Evolutionary conservation across 2,113 vertebrate genomes (phyloP).

Genomic region (Nannobrachium achirus): DNA sequence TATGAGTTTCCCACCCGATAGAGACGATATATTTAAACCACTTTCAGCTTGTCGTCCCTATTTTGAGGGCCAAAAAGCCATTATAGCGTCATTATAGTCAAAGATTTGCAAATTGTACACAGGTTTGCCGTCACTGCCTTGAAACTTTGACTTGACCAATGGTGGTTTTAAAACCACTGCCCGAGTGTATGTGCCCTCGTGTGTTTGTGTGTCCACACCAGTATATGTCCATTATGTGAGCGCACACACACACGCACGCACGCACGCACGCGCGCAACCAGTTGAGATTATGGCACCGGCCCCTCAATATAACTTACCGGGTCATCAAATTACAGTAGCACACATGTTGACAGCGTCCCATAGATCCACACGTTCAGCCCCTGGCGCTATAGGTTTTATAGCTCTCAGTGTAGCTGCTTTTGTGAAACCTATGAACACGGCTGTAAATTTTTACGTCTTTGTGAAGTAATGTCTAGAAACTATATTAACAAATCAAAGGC

Average conservation of each 20-base stretch:
- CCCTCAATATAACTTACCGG: neutral
- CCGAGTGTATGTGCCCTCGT: neutral
- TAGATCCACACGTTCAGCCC: slow-evolving; percentile 15
- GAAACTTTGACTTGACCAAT: too few relatives aligned
- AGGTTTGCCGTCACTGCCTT: too few relatives aligned
- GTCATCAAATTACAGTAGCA: neutral
- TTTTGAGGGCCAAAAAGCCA: neutral
- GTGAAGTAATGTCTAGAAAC: slow-evolving; percentile 60
- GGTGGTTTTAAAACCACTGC: too few relatives aligned
- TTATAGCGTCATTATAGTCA: too few relatives aligned
- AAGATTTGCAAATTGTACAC: neutral
- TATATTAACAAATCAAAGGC: slow-evolving; percentile 42
- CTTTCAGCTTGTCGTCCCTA: too few relatives aligned
- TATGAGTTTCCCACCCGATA: too few relatives aligned
- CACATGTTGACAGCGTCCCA: slow-evolving; percentile 16
- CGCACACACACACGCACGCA: too few relatives aligned
- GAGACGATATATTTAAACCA: too few relatives aligned
- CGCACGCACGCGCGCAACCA: neutral
- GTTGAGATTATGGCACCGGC: neutral
- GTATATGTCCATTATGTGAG: neutral
- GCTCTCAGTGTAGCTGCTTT: neutral
- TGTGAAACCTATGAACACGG: slow-evolving; percentile 21
- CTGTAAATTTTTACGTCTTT: slow-evolving; percentile 45
- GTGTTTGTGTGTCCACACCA: neutral
- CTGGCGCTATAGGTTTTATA: slow-evolving; percentile 39